These are phyloP conservation scores for Poeciliopsis presidionis DNA, from an alignment of 2,797 vertebrate species.

Conservation along the genomic window DNA sequence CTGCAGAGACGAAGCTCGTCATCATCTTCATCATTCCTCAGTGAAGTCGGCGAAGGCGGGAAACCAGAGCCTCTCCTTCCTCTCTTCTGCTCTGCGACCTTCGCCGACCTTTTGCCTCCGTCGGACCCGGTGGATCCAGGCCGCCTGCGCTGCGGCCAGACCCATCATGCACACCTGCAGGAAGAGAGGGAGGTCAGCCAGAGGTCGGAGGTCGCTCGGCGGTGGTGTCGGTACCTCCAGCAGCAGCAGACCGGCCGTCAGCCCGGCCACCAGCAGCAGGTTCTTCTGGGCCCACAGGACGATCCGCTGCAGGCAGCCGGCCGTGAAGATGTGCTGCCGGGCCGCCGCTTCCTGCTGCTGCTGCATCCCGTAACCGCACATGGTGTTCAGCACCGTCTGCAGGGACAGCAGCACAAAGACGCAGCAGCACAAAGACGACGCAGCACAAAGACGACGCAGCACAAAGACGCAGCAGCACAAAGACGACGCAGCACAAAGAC, in stretches of 20 bases:
- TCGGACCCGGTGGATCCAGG: conserved; percentile 55
- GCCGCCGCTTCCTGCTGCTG: conserved; percentile 32
- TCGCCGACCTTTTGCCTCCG: neutral
- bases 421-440: no score
- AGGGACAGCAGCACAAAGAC: neutral
- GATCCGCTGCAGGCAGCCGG: conserved; percentile 83
- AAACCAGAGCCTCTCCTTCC: conserved; percentile 61
- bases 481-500: no score
- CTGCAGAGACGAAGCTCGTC: neutral
- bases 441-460: no score
- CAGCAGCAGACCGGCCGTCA: conserved; percentile 83
- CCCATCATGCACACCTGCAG: conserved; percentile 64
- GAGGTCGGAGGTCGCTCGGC: no score
- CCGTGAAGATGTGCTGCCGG: conserved; percentile 59
- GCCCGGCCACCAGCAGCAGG: conserved; percentile 78
- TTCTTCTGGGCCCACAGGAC: conserved; percentile 78
- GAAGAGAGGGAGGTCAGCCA: neutral
- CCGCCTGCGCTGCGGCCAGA: conserved; percentile 63
- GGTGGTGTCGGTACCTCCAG: conserved; percentile 63
- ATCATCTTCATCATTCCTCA: conserved; percentile 48
- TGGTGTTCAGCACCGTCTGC: conserved; percentile 85
- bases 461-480: no score
- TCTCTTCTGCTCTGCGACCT: neutral
- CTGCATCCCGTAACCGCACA: conserved; percentile 87
- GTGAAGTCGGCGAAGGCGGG: conserved; percentile 68